These are phyloP conservation scores for Sepiola atlantica DNA, from an alignment of 2,888 invertebrate genomes.

Conservation along the genomic window DNA sequence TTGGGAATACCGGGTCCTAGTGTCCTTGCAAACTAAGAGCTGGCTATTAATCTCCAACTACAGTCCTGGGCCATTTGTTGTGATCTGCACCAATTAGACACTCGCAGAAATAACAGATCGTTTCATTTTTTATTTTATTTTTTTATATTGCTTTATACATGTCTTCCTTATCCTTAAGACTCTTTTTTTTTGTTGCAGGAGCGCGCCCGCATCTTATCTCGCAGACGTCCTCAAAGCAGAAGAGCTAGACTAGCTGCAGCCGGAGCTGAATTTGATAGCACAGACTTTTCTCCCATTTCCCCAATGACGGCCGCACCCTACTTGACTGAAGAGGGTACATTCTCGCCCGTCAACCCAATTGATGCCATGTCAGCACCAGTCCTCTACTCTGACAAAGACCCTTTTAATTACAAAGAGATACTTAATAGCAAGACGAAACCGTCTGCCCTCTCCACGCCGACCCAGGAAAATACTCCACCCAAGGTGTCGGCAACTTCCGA, in stretches of 20 bases:
- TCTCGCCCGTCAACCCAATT: background rate
- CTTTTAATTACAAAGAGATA: background rate
- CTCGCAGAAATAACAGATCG: background rate
- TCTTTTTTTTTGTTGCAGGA: background rate
- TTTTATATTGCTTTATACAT: background rate
- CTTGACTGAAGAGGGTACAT: background rate
- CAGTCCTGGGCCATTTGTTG: background rate
- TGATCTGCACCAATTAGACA: too few species aligned
- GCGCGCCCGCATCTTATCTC: background rate
- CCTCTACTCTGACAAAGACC: background rate
- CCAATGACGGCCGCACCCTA: background rate
- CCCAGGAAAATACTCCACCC: background rate
- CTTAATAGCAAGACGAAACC: background rate
- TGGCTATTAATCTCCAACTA: background rate
- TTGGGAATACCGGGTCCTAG: too few species aligned
- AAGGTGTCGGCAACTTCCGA: background rate
- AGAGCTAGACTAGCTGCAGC: background rate
- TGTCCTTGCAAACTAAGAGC: too few species aligned
- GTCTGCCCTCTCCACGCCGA: background rate
- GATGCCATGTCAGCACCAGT: conserved; percentile 20
- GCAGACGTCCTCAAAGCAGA: background rate
- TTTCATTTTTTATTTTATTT: background rate
- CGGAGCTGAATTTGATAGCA: background rate
- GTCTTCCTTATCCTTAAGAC: background rate
- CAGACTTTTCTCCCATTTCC: background rate